These are phyloP conservation scores for Rhinichthys klamathensis DNA, from an alignment of 2,113 vertebrate species.

Conservation along the genomic window DNA sequence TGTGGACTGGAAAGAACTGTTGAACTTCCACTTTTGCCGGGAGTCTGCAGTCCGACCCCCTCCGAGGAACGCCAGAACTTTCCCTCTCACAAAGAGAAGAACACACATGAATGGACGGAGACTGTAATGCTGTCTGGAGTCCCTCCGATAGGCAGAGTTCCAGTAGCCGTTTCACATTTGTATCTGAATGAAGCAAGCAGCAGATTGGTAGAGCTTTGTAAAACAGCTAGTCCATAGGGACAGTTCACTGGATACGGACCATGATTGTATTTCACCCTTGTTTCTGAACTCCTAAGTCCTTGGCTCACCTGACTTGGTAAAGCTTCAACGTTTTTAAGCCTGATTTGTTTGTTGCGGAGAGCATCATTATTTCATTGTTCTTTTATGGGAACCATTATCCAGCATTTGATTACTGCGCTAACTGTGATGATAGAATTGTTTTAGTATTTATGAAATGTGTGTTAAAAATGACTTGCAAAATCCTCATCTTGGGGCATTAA, in stretches of 20 bases:
- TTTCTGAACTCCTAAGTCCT: neutral
- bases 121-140: conserved; percentile 61
- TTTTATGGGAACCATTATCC: conserved; percentile 23
- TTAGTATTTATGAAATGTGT: conserved; percentile 47
- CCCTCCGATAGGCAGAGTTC: conserved; percentile 66
- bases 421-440: conserved; percentile 45
- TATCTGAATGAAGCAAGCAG: conserved; percentile 57
- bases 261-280: neutral
- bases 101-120: conserved; percentile 39
- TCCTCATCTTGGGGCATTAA: conserved; percentile 64
- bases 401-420: conserved; percentile 51
- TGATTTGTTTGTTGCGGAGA: conserved; percentile 23
- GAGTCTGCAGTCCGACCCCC: conserved; percentile 11
- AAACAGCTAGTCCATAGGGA: conserved; percentile 23
- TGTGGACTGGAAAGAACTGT: conserved; percentile 58
- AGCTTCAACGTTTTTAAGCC: neutral
- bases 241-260: neutral
- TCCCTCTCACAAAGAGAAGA: conserved; percentile 23
- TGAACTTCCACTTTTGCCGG: conserved; percentile 37
- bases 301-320: neutral
- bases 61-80: conserved; percentile 11
- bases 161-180: conserved; percentile 60
- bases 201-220: conserved; percentile 24
- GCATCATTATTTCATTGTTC: neutral
- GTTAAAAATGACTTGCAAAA: conserved; percentile 53